Percentiles rank a stretch among this genome's conserved stretches.
These are phyloP conservation scores for Parascotia fuliginaria DNA, from an alignment of 2,888 invertebrate genomes.

Conservation along the genomic window DNA sequence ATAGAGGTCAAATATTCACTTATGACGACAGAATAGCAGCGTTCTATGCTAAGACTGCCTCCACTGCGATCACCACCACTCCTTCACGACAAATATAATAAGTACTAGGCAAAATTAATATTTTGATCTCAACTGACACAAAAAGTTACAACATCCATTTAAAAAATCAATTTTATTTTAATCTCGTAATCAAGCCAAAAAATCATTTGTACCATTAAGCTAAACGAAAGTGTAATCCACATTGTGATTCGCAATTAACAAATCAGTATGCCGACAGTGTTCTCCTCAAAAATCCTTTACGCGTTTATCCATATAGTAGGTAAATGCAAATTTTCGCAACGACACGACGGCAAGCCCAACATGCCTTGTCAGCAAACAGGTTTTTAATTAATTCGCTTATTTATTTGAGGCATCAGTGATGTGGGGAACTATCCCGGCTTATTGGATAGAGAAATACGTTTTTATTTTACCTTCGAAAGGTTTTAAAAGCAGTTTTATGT, in stretches of 20 bases:
- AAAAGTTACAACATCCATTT: no score
- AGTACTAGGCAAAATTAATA: no score
- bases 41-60: no score
- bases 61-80: no score
- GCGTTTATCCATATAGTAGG: constrained; percentile 45
- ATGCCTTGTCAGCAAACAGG: constrained; percentile 67
- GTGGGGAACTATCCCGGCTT: constrained; percentile 15
- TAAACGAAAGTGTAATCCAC: constrained; percentile 14
- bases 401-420: constrained; percentile 53
- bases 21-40: no score
- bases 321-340: constrained; percentile 46
- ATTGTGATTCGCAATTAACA: constrained; percentile 37
- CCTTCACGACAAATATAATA: no score
- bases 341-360: constrained; percentile 33
- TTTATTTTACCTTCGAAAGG: neutral
- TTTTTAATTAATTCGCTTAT: constrained; percentile 78
- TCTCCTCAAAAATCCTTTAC: constrained; percentile 41
- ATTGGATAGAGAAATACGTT: neutral
- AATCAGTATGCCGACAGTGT: constrained; percentile 37
- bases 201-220: neutral
- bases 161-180: no score
- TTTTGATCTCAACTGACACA: no score
- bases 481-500: no score
- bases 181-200: neutral
- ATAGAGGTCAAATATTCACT: no score